A percentile compares a stretch with the other conserved stretches of the same genome.
phyloP scores from a whole-genome alignment of 2,113 vertebrate genomes.

The Lipophrys pholis region DNA sequence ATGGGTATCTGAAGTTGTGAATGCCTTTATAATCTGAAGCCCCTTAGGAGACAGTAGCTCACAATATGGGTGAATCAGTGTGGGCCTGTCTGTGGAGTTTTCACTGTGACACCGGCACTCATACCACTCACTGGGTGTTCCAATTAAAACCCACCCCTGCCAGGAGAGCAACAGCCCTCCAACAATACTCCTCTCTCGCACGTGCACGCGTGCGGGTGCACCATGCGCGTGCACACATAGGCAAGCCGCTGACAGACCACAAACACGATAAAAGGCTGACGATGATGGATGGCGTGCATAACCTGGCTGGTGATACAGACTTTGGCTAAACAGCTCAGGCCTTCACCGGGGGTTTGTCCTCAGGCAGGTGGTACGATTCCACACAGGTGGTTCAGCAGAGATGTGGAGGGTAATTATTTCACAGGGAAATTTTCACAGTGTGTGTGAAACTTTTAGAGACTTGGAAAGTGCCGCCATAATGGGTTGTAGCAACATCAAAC shows the following conservation, averaged over 20 bases:
- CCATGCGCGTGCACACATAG: constrained; percentile 55
- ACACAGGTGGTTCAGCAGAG: constrained; percentile 70
- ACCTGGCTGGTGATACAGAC: constrained; percentile 76
- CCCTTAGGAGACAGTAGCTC: constrained; percentile 75
- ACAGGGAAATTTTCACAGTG: constrained; percentile 16
- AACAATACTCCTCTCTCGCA: constrained; percentile 73
- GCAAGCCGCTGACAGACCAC: constrained; percentile 77
- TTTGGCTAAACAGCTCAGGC: constrained; percentile 78
- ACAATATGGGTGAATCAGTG: constrained; percentile 73
- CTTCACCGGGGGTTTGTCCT: constrained; percentile 73
- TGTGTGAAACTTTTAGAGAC: constrained; percentile 9
- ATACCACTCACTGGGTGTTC: constrained; percentile 81
- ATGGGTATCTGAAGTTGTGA: constrained; percentile 75
- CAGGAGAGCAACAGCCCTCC: constrained; percentile 79
- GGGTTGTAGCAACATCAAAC: not conserved
- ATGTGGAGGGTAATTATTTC: constrained; percentile 65
- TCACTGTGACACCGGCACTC: constrained; percentile 75
- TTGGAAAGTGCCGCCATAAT: not conserved
- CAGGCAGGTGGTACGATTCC: constrained; percentile 72
- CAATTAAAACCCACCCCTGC: constrained; percentile 84
- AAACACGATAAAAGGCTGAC: constrained; percentile 73
- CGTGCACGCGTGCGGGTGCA: constrained; percentile 46
- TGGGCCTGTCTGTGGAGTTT: constrained; percentile 75
- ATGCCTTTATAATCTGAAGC: constrained; percentile 73
- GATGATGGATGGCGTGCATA: constrained; percentile 81